Evolutionary conservation across 2,797 vertebrate species (phyloP).

Genomic region (Phoeniculus purpureus): DNA sequence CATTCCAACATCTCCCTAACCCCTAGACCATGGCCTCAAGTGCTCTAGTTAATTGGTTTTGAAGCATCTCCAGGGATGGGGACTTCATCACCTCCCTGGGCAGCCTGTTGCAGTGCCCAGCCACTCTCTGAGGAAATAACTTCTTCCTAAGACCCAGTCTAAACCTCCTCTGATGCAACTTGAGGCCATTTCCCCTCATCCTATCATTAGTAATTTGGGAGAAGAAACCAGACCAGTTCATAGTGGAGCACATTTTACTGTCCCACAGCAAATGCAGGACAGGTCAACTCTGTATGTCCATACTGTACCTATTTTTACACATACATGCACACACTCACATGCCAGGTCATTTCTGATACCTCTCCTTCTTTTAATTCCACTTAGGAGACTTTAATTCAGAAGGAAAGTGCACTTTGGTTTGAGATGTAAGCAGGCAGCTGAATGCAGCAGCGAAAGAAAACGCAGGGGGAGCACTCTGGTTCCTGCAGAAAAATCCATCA

Average conservation of each 20-base stretch:
- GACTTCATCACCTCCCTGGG: too few species aligned
- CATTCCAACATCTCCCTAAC: too few species aligned
- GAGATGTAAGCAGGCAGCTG: neutral
- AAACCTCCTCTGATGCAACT: too few species aligned
- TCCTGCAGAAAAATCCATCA: neutral
- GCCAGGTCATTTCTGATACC: neutral
- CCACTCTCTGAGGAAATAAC: too few species aligned
- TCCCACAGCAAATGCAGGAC: neutral
- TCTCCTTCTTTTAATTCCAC: neutral
- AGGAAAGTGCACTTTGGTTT: neutral
- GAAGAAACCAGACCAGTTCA: neutral
- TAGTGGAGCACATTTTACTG: neutral
- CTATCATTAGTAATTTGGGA: too few species aligned
- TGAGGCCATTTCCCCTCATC: too few species aligned
- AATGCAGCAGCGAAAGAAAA: neutral
- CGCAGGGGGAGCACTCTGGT: neutral
- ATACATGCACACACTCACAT: neutral
- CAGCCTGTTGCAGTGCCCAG: too few species aligned
- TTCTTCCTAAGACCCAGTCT: too few species aligned
- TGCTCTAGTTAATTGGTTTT: too few species aligned
- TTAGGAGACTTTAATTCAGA: neutral
- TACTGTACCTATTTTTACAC: neutral
- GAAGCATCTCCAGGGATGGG: too few species aligned
- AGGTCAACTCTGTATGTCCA: neutral
- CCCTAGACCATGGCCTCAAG: too few species aligned